Evolutionary conservation across 2,797 vertebrate genomes (phyloP).

Genomic region (Enteromius fasciolatus): DNA sequence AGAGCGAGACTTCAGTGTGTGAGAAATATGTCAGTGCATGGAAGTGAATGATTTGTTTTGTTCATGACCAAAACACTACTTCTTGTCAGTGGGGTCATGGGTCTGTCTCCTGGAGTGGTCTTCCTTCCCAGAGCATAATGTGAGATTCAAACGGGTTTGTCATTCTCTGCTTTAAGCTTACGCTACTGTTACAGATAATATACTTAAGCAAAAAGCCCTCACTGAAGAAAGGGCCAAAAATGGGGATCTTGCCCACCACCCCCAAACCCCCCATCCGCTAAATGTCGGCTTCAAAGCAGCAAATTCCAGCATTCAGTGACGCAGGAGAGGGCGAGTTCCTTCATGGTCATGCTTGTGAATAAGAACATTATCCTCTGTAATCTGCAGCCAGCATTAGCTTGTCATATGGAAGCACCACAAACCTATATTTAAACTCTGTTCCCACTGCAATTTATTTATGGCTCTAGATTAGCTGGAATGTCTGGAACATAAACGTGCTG

Average conservation of each 20-base stretch:
- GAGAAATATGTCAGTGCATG: not conserved
- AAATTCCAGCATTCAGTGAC: slow-evolving; percentile 46
- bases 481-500: slow-evolving; percentile 27
- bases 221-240: slow-evolving; percentile 40
- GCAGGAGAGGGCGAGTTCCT: slow-evolving; percentile 39
- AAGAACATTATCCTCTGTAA: slow-evolving; percentile 53
- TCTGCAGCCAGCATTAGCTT: slow-evolving; percentile 40
- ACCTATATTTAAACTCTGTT: slow-evolving; percentile 35
- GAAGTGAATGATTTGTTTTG: slow-evolving; percentile 26
- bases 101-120: slow-evolving; percentile 12
- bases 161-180: slow-evolving; percentile 35
- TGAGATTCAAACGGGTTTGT: slow-evolving; percentile 35
- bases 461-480: slow-evolving; percentile 26
- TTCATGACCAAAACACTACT: slow-evolving; percentile 7
- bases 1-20: not conserved
- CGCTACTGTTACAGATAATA: slow-evolving; percentile 49
- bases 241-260: slow-evolving; percentile 23
- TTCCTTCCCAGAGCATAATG: slow-evolving; percentile 44
- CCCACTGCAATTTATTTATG: slow-evolving; percentile 31
- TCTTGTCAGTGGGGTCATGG: slow-evolving; percentile 33
- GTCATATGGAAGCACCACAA: slow-evolving; percentile 29
- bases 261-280: slow-evolving; percentile 13
- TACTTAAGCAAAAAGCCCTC: slow-evolving; percentile 42
- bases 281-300: slow-evolving; percentile 43
- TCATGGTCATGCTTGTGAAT: slow-evolving; percentile 51